Base-by-base conservation (phyloP, 2,113 vertebrate species). In the Erinaceus europaeus region DNA sequence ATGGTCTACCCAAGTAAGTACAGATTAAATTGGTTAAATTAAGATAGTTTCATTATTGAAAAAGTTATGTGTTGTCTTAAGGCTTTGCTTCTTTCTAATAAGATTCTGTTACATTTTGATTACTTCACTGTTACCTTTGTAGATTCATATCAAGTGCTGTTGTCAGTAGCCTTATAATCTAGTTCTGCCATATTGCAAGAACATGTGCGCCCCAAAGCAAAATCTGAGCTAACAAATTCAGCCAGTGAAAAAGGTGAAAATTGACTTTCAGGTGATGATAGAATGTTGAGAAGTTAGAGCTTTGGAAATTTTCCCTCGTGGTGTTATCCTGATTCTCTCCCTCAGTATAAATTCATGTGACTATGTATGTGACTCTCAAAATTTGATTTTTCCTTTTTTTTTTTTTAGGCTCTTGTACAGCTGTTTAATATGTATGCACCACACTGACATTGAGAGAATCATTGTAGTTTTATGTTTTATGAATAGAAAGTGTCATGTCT, bases 221-320 rank as follows among this genome's bases (percentile, higher is more conserved):
- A 97, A 94, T 95, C 91, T 91, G 95, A 97, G 94, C 94, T 97
- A 96, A 97, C 92, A 97, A 95, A 96, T 96, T 96, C 97, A 97
- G 96, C 94, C 93, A 84, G 88, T 97, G 95, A 96, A 97, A 96
- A 97, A 97, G 97, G 97, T 97, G 97, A 97, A 97, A 97, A 97
- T 97, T 97, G 96, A 97, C 97, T 97, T 97, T 93, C 95, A 97
- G 97, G 95, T 97, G 96, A 97, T 94, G 96, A 97, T 95, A 96
- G 96, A 97, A 97, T 95, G 89, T 95, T 95, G 96, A 97, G 94
- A 97, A 97, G 95, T 95, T 97, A 94, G 96, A 96, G 95, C 96
- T 97, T 97, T 95, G 93, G 95, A 95, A 96, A 94, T 95, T 96
- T 97, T 95, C 89, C 62, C 53, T 93, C 32, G 52, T 94, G 52